These are phyloP conservation scores for Temnothorax rugatulus DNA, from an alignment of 2,888 invertebrate genomes.

Conservation along the genomic window DNA sequence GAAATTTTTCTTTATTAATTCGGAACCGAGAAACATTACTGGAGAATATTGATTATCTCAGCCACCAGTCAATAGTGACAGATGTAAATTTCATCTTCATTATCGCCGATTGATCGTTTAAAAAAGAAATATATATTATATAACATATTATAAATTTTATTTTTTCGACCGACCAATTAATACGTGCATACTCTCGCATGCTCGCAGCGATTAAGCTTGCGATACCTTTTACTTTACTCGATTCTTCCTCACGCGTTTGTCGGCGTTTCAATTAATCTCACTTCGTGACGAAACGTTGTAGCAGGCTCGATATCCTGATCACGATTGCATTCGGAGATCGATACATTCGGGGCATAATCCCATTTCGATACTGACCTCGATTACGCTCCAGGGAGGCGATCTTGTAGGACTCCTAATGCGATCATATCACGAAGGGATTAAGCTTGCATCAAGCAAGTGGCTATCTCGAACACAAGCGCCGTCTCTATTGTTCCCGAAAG, in stretches of 20 bases:
- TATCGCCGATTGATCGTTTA: background rate
- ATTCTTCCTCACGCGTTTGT: conserved; percentile 20
- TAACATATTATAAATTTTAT: background rate
- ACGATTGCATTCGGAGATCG: conserved; percentile 43
- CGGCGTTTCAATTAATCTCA: conserved; percentile 43
- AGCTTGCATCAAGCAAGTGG: conserved; percentile 56
- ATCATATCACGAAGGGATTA: conserved; percentile 69
- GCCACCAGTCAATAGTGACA: background rate
- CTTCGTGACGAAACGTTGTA: conserved; percentile 7
- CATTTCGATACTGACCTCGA: conserved; percentile 54
- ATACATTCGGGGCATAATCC: conserved; percentile 42
- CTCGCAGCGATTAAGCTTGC: background rate
- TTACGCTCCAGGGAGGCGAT: conserved; percentile 47
- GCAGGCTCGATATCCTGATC: conserved; percentile 4
- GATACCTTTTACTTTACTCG: conserved; percentile 6
- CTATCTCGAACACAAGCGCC: conserved; percentile 36
- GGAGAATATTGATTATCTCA: background rate
- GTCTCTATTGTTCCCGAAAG: conserved; percentile 35
- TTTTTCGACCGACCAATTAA: background rate
- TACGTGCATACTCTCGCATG: background rate
- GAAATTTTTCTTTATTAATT: background rate
- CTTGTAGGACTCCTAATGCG: conserved; percentile 67
- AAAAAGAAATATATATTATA: background rate
- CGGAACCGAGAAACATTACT: background rate
- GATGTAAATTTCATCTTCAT: background rate